phyloP scores from a whole-genome alignment of 2,888 invertebrate genomes.

The Drosophila diplacantha region DNA sequence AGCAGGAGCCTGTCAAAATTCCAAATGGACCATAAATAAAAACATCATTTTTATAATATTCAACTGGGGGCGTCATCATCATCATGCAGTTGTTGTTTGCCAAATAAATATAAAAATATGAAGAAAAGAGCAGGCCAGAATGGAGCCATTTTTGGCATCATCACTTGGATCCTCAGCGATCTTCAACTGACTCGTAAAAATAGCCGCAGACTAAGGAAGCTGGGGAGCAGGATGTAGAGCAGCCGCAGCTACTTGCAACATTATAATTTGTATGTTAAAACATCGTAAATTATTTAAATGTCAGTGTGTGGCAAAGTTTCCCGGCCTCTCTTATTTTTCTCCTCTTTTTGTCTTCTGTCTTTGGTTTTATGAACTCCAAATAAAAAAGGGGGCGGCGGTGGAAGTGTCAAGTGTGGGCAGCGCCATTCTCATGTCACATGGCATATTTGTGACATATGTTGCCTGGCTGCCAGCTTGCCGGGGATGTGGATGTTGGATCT shows the following conservation, averaged over 20 bases:
- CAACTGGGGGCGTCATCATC: constrained; percentile 35
- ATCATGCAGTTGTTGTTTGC: constrained; percentile 46
- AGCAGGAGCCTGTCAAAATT: constrained; percentile 74
- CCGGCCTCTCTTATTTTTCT: not conserved
- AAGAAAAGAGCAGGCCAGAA: constrained; percentile 44
- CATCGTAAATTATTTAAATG: constrained; percentile 78
- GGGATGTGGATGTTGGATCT: constrained; percentile 5
- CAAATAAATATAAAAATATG: constrained; percentile 49
- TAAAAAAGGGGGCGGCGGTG: constrained; percentile 21
- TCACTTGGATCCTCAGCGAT: constrained; percentile 31
- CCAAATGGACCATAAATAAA: constrained; percentile 77
- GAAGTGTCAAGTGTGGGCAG: constrained; percentile 67
- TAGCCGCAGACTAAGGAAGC: constrained; percentile 45
- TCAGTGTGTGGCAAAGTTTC: constrained; percentile 64
- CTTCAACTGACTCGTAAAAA: constrained; percentile 74
- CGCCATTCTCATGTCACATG: constrained; percentile 36
- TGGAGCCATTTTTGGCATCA: constrained; percentile 57
- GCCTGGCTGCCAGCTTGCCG: not conserved
- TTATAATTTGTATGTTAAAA: constrained; percentile 77
- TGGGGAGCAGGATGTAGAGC: constrained; percentile 32
- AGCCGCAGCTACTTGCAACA: constrained; percentile 61
- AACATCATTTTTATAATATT: constrained; percentile 73
- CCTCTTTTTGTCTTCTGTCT: constrained; percentile 21
- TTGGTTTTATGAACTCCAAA: constrained; percentile 55
- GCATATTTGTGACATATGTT: constrained; percentile 75